Conservation (phyloP, 2,888 invertebrate genomes). For the Agrilus biguttatus region DNA sequence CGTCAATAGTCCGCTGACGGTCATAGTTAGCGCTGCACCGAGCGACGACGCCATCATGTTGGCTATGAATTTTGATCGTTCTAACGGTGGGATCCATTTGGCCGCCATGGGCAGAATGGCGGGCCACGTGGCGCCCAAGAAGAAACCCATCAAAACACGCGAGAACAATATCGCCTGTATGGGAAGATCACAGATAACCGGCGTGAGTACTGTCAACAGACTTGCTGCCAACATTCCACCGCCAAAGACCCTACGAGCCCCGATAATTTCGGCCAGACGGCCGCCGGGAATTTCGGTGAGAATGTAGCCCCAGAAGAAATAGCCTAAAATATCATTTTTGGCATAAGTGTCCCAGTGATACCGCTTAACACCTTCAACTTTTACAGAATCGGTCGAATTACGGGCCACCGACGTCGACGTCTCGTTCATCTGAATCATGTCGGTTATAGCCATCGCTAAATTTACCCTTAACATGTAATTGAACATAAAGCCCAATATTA, state of each 20-base stretch:
- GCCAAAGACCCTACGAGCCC: slow-evolving; percentile 72
- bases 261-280: slow-evolving; percentile 67
- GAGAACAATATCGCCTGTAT: slow-evolving; percentile 55
- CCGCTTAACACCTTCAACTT: slow-evolving; percentile 14
- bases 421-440: slow-evolving; percentile 46
- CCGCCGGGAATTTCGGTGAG: slow-evolving; percentile 83
- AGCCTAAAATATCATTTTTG: slow-evolving; percentile 67
- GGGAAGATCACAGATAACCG: slow-evolving; percentile 55
- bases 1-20: slow-evolving; percentile 71
- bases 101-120: slow-evolving; percentile 87
- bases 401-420: neutral
- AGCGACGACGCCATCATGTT: slow-evolving; percentile 88
- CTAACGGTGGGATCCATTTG: slow-evolving; percentile 88
- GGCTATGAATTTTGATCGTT: slow-evolving; percentile 84
- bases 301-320: slow-evolving; percentile 88
- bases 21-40: slow-evolving; percentile 84
- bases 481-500: slow-evolving; percentile 77
- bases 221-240: slow-evolving; percentile 75
- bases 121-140: slow-evolving; percentile 77
- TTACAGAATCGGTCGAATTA: slow-evolving; percentile 18
- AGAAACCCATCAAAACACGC: slow-evolving; percentile 42
- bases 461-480: slow-evolving; percentile 81
- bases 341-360: slow-evolving; percentile 69
- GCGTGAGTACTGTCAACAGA: slow-evolving; percentile 66
- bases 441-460: slow-evolving; percentile 74